These are phyloP conservation scores for Phenganax subtilis DNA, from an alignment of 92 coral and sea anemone genomes.

Conservation along the genomic window DNA sequence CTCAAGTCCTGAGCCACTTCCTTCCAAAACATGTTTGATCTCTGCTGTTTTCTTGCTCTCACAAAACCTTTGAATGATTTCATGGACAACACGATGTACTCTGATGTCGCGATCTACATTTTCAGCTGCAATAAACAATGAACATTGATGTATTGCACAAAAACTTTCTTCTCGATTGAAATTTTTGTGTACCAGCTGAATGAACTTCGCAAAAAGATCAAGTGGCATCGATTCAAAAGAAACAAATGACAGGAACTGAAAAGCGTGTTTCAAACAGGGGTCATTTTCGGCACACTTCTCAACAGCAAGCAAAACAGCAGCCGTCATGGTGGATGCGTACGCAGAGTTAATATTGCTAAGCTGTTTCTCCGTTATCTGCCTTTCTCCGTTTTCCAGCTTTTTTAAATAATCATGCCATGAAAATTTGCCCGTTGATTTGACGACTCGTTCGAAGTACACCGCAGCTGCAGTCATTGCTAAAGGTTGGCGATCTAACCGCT, in stretches of 20 bases:
- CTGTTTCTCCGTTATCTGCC: slow-evolving; percentile 1
- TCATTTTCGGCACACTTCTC: slow-evolving; percentile 14
- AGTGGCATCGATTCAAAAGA: slow-evolving; percentile 25
- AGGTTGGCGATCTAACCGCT: neutral
- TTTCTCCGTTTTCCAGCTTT: no score
- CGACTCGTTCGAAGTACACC: no score
- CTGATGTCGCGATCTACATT: neutral
- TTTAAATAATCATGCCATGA: no score
- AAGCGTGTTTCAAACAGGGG: neutral
- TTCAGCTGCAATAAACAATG: slow-evolving; percentile 3
- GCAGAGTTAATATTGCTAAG: slow-evolving; percentile 22
- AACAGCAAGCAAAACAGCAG: neutral
- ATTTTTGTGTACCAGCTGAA: slow-evolving; percentile 2
- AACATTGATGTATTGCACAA: slow-evolving; percentile 8
- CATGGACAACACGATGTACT: neutral
- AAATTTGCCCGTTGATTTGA: neutral
- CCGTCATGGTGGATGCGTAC: slow-evolving; percentile 38
- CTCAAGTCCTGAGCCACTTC: no score
- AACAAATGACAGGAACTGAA: slow-evolving; percentile 18
- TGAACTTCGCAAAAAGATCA: slow-evolving; percentile 18
- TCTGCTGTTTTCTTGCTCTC: no score
- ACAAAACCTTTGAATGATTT: neutral
- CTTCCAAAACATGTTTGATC: no score
- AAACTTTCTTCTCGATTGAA: slow-evolving; percentile 23
- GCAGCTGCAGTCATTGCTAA: no score